Evolutionary conservation across 2,797 vertebrate genomes (phyloP).

Genomic region (Ammospiza maritima): DNA sequence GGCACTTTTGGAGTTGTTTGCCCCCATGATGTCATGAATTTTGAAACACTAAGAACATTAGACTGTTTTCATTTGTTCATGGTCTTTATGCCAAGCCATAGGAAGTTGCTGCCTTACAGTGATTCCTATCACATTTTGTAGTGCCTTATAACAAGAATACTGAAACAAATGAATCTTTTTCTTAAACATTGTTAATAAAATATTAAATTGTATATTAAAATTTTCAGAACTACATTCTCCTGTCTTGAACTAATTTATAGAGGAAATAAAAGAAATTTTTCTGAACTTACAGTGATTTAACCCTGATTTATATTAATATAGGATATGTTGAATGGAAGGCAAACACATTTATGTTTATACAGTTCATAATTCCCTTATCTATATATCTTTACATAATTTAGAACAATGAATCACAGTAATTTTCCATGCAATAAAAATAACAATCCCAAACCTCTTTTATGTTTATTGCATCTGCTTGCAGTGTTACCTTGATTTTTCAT

Average conservation of each 20-base stretch:
- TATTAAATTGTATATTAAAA: slow-evolving; percentile 76
- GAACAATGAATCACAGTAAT: slow-evolving; percentile 62
- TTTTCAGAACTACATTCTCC: slow-evolving; percentile 60
- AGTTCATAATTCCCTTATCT: slow-evolving; percentile 67
- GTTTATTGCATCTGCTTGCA: slow-evolving; percentile 36
- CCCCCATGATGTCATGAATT: not conserved
- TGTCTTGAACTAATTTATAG: slow-evolving; percentile 70
- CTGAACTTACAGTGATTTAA: slow-evolving; percentile 69
- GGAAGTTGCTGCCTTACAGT: slow-evolving; percentile 12
- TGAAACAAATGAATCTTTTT: slow-evolving; percentile 50
- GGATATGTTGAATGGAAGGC: slow-evolving; percentile 47
- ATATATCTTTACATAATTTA: slow-evolving; percentile 73
- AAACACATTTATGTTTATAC: slow-evolving; percentile 60
- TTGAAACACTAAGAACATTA: slow-evolving; percentile 12
- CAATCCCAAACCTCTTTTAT: not conserved
- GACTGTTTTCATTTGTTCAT: slow-evolving; percentile 35
- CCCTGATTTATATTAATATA: slow-evolving; percentile 63
- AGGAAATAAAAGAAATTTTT: slow-evolving; percentile 73
- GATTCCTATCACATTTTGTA: slow-evolving; percentile 41
- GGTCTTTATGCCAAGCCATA: not conserved
- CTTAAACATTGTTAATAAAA: slow-evolving; percentile 75
- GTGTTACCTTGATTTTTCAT: slow-evolving; percentile 59
- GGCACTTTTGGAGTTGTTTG: not conserved
- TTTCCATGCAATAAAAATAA: slow-evolving; percentile 68
- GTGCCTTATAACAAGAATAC: slow-evolving; percentile 26